Base-by-base conservation (phyloP, 2,888 invertebrate species). In the Troides helena region DNA sequence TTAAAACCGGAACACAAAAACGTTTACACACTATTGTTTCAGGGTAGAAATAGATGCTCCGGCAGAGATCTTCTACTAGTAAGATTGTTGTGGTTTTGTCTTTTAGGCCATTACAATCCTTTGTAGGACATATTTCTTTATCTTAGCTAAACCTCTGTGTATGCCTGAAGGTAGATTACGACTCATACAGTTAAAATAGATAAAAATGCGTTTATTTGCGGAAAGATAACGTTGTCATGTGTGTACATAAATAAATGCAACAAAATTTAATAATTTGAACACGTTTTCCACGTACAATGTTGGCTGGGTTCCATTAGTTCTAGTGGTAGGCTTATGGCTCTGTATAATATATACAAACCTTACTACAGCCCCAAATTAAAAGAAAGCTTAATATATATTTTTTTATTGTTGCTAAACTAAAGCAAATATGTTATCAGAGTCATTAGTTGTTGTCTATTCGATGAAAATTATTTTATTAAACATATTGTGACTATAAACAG, bases 251-350 rank as follows among this genome's bases (percentile, higher is more conserved):
- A 65, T 65, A 59, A 59, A 65, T 59, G 65, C 50, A 58, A 65
- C 65, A 65, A 65, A 65, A 65, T 65, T 65, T 65, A 65, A 65
- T 65, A 46, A 65, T 65, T 46, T 58, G 59, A 43, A 65, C 65
- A 65, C 59, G 65, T 65, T 57, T 57, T 57, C n/a, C 57, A 65
- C 43, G 58, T 57, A 58, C 65, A 36, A 39, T 17, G 39, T 65
- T 65, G 65, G 65, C 57, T 23, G 25, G 18, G 58, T 57, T 65
- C 65, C 65, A 65, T 58, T n/a, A 36, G 43, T 23, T 65, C 56
- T 58, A n/a, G 57, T 57, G 21, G 10, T 7, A 57, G 57, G 57
- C 57, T 57, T 7, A 21, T 57, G 39, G n/a, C 21, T 7, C 57
- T 57, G 8, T 21, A 57, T 6, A 57, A 57, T n/a, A 57, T 30